Evolutionary conservation across 2,797 vertebrate species (phyloP).

Genomic region (Coregonus sp.): DNA sequence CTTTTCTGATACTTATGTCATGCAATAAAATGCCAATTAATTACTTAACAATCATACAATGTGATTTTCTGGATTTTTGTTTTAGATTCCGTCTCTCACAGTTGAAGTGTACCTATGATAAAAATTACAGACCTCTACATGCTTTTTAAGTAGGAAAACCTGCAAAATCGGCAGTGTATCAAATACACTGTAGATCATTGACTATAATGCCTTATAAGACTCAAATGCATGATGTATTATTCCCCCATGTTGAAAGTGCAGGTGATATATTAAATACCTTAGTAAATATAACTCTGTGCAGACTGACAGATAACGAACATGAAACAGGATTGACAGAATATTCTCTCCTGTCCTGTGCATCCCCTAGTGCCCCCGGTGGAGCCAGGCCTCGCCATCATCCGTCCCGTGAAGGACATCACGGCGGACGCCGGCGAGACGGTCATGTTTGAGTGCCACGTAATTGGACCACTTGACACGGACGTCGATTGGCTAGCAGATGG

Average conservation of each 20-base stretch:
- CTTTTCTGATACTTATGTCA: too few species aligned
- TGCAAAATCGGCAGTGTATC: too few species aligned
- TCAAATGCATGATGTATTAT: background rate
- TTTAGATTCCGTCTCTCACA: too few species aligned
- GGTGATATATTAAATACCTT: background rate
- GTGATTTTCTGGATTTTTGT: too few species aligned
- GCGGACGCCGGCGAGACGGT: slow-evolving; percentile 92
- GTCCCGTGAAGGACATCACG: slow-evolving; percentile 86
- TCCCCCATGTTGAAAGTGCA: background rate
- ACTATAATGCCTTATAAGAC: background rate
- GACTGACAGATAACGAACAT: background rate
- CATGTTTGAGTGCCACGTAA: slow-evolving; percentile 89
- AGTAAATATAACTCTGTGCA: background rate
- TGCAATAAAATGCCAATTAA: too few species aligned
- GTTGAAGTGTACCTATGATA: too few species aligned
- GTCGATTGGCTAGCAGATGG: slow-evolving; percentile 96
- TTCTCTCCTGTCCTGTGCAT: slow-evolving; percentile 9
- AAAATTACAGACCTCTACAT: too few species aligned
- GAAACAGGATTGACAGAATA: background rate
- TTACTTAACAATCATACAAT: too few species aligned
- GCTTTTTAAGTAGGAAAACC: too few species aligned
- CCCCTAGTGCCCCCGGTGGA: slow-evolving; percentile 76
- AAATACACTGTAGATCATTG: too few species aligned
- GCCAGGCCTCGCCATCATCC: slow-evolving; percentile 81
- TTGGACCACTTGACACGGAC: slow-evolving; percentile 89